Evolutionary conservation across 2,113 vertebrate species (phyloP).

Genomic region (Semicossyphus pulcher): DNA sequence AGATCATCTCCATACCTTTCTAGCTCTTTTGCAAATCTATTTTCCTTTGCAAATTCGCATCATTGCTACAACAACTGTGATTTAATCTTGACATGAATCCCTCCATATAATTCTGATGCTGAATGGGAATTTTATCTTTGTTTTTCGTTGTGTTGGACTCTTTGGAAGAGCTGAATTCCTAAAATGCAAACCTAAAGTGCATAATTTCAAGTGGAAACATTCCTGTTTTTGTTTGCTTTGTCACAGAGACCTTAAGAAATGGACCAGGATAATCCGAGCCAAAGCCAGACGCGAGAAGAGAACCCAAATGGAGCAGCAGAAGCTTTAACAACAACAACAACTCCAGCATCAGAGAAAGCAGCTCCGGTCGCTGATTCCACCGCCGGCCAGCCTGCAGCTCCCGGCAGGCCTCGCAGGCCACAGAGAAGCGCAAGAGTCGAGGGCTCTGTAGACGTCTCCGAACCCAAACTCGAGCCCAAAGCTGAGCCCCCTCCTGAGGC

Average conservation of each 20-base stretch:
- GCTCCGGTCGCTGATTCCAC: constrained; percentile 20
- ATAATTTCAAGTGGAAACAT: constrained; percentile 4
- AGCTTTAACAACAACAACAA: constrained; percentile 16
- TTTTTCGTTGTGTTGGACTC: neutral
- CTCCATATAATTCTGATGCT: neutral
- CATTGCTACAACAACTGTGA: too few relatives aligned
- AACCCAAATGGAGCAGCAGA: constrained; percentile 36
- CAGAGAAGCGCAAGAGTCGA: constrained; percentile 77
- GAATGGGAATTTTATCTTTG: neutral
- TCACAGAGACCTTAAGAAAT: constrained; percentile 68
- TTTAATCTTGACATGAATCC: neutral
- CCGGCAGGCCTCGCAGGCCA: constrained; percentile 68
- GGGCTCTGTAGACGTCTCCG: constrained; percentile 73
- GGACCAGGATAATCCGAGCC: constrained; percentile 69
- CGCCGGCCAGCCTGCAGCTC: constrained; percentile 11
- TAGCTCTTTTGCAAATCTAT: neutral
- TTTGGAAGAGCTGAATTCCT: neutral
- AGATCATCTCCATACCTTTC: neutral
- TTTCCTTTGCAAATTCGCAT: too few relatives aligned
- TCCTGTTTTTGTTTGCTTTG: constrained; percentile 5
- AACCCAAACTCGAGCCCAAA: constrained; percentile 66
- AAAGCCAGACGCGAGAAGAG: constrained; percentile 45
- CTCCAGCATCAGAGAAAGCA: constrained; percentile 11
- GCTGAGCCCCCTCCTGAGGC: constrained; percentile 43
- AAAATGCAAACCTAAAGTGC: constrained; percentile 2